Percentiles rank a stretch among this genome's conserved stretches.
phyloP scores from a whole-genome alignment of 2,797 vertebrate genomes.

The Gambelia wislizenii region DNA sequence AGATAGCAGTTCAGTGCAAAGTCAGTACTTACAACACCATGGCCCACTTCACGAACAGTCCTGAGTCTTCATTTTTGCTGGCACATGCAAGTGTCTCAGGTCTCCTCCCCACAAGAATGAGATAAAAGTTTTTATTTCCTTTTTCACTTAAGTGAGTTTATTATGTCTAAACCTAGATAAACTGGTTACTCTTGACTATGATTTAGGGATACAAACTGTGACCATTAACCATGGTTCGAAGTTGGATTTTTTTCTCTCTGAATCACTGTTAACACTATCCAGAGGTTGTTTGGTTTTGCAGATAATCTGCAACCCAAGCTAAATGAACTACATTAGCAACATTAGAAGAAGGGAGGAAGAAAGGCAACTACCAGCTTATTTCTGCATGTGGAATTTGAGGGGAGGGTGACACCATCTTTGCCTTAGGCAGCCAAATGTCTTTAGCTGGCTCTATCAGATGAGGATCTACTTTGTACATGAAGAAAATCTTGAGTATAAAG shows the following conservation, averaged over 20 bases:
- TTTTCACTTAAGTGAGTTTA: neutral
- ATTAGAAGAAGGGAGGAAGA: too few relatives aligned
- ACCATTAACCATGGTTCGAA: neutral
- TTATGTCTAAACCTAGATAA: neutral
- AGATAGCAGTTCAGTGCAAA: neutral
- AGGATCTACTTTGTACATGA: neutral
- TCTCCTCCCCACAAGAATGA: neutral
- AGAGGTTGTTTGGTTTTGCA: neutral
- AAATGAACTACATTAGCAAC: too few relatives aligned
- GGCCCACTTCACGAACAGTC: neutral
- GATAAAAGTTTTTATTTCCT: neutral
- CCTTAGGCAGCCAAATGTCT: neutral
- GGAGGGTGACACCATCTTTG: neutral
- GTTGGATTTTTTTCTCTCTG: neutral
- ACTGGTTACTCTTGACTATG: neutral
- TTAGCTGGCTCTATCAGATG: neutral
- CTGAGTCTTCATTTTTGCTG: neutral
- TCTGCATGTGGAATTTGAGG: too few relatives aligned
- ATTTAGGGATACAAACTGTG: neutral
- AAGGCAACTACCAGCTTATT: too few relatives aligned
- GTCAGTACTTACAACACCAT: neutral
- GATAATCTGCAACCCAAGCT: neutral
- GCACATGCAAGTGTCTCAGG: neutral
- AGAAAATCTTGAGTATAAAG: too few relatives aligned
- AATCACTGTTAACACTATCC: neutral